Base-by-base conservation (phyloP, 2,113 vertebrate genomes). In the Nothocercus julius region DNA sequence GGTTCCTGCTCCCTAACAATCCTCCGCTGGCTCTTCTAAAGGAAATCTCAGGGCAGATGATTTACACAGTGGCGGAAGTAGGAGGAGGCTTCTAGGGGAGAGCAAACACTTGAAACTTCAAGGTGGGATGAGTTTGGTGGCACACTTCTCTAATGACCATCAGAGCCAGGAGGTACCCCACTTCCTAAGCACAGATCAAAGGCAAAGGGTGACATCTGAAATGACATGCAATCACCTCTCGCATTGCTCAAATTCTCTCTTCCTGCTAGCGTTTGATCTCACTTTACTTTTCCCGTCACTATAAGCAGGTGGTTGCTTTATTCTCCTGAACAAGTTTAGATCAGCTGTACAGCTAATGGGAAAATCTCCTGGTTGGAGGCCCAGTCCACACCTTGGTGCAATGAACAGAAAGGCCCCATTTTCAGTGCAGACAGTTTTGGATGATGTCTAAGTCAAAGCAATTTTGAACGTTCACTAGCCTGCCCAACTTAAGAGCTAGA, bases 111-210 rank as follows among this genome's bases (percentile, higher is more conserved):
- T 92, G 82, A 85, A 93, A 97, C 92, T 97, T 97, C 96, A 97
- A 98, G 97, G 96, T 83, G 96, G 90, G 95, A 89, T 97, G 96
- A 40, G 86, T 96, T 89, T 1, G 84, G 97, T 97, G 96, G 95
- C 93, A 88, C 96, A 89, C 94, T 97, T 96, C 97, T 97, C 87
- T 94, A 94, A 89, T 96, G 97, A 96, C 96, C 95, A 88, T 86
- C 58, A 89, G 97, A 97, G 94, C 96, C 87, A 44, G 51, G 96
- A 93, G 94, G 74, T 95, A 87, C 96, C 96, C 96, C 40, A 0
- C 61, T 85, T 92, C 91, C 92, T 94, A 92, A 96, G 92, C 90
- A n/a, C 72, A 97, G 97, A 98, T 98, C 98, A 98, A 98, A 98
- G 97, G 11, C 82, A 11, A 44, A 92, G 92, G 66, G 94, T 91